Conservation (phyloP, 1,140 invertebrate genomes). For the Brachionus paranguensis region DNA sequence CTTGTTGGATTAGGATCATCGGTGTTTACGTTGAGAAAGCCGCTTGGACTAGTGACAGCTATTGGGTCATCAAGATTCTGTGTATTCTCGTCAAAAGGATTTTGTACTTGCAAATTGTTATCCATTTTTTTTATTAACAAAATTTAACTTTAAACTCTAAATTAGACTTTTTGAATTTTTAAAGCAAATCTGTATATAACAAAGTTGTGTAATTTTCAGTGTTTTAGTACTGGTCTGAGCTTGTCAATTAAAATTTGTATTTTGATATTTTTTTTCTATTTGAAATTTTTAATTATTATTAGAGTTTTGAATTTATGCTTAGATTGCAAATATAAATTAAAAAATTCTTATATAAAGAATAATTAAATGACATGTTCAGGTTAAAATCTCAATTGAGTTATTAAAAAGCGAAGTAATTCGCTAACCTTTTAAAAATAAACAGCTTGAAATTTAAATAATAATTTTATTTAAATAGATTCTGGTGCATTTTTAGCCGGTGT, state of each 20-base stretch:
- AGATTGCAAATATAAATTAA: constrained; percentile 7
- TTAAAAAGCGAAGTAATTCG: too few species aligned
- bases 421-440: too few species aligned
- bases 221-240: neutral
- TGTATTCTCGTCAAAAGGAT: neutral
- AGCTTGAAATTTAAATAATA: too few species aligned
- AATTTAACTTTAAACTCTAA: neutral
- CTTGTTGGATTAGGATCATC: neutral
- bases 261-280: neutral
- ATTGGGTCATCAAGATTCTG: neutral
- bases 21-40: neutral
- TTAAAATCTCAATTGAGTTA: too few species aligned
- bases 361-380: too few species aligned
- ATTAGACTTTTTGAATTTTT: neutral
- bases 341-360: neutral
- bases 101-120: neutral
- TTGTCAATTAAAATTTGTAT: neutral
- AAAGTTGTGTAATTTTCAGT: neutral
- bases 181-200: neutral
- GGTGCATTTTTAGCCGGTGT: neutral
- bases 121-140: neutral
- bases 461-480: neutral
- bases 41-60: neutral
- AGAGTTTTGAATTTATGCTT: neutral
- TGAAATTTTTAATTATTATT: neutral